These are phyloP conservation scores for Agriopis aurantiaria DNA, from an alignment of 2,888 invertebrate genomes.

Conservation along the genomic window DNA sequence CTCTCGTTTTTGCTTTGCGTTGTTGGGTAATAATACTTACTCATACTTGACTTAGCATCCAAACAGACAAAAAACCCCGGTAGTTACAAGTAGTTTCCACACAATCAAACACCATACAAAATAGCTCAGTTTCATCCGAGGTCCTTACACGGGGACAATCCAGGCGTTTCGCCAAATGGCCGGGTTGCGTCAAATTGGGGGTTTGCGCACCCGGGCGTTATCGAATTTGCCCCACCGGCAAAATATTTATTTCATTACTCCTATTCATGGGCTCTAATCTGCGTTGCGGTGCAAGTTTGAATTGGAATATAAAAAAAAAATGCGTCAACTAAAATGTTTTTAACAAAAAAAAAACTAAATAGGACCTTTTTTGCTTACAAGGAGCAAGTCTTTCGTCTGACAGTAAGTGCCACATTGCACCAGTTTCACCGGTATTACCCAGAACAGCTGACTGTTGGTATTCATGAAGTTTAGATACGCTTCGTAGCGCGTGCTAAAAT, in stretches of 20 bases:
- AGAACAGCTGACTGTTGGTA: too few relatives aligned
- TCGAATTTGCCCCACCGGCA: conserved; percentile 82
- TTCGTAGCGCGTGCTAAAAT: too few relatives aligned
- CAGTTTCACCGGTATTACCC: too few relatives aligned
- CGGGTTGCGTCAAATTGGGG: conserved; percentile 74
- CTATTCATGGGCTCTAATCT: conserved; percentile 84
- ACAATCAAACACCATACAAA: conserved; percentile 68
- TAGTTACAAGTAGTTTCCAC: conserved; percentile 69
- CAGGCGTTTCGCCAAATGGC: conserved; percentile 77
- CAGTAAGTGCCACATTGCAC: too few relatives aligned
- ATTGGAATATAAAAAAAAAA: neutral
- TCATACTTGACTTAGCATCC: conserved; percentile 22
- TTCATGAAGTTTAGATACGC: too few relatives aligned
- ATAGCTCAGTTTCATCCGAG: conserved; percentile 52
- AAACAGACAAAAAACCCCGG: conserved; percentile 53
- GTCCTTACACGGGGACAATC: conserved; percentile 76
- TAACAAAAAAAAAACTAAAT: too few relatives aligned
- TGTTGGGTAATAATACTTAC: neutral
- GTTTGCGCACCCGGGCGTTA: conserved; percentile 77
- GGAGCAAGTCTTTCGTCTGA: too few relatives aligned
- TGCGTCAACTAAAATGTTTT: neutral
- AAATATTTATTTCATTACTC: conserved; percentile 87
- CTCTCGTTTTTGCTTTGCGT: too few relatives aligned
- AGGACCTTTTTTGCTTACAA: too few relatives aligned
- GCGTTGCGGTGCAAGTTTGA: conserved; percentile 62